These are phyloP conservation scores for Pangasius sanitwongsei DNA, from an alignment of 2,797 vertebrate genomes.

Conservation along the genomic window DNA sequence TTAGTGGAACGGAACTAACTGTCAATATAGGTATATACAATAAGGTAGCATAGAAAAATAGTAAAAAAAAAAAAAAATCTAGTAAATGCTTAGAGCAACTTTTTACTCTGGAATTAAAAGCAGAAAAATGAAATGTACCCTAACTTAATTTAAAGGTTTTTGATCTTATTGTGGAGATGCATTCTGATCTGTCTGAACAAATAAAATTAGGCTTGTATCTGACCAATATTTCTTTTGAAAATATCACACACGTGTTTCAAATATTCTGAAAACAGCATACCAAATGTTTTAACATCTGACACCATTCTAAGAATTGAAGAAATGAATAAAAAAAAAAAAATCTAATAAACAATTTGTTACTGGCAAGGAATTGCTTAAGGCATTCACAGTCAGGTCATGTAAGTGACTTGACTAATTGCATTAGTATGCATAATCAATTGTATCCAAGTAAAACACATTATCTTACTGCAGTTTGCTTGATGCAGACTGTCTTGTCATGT, in stretches of 20 bases:
- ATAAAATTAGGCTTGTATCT: slow-evolving; percentile 57
- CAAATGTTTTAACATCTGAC: slow-evolving; percentile 57
- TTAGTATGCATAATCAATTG: slow-evolving; percentile 23
- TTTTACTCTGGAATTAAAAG: slow-evolving; percentile 40
- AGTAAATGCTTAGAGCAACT: not conserved
- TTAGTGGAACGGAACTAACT: not conserved
- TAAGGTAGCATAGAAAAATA: not conserved
- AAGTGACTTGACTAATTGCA: slow-evolving; percentile 6
- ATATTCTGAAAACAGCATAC: slow-evolving; percentile 60
- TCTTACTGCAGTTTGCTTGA: slow-evolving; percentile 4
- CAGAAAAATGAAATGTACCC: slow-evolving; percentile 56
- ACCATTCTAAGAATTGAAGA: slow-evolving; percentile 19
- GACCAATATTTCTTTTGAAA: slow-evolving; percentile 55
- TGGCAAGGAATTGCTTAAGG: not conserved
- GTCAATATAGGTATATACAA: not conserved
- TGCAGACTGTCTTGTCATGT: not conserved
- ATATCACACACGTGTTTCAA: slow-evolving; percentile 65
- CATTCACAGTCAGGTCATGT: slow-evolving; percentile 11
- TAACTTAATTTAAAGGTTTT: slow-evolving; percentile 56
- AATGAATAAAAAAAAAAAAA: not conserved
- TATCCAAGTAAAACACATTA: slow-evolving; percentile 26
- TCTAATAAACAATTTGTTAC: slow-evolving; percentile 16
- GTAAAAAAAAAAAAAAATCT: not conserved
- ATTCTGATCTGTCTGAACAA: slow-evolving; percentile 55
- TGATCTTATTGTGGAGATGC: slow-evolving; percentile 57